Evolutionary conservation across 64 coral and sea anemone species (phyloP).

Genomic region (Montipora efflorescens): DNA sequence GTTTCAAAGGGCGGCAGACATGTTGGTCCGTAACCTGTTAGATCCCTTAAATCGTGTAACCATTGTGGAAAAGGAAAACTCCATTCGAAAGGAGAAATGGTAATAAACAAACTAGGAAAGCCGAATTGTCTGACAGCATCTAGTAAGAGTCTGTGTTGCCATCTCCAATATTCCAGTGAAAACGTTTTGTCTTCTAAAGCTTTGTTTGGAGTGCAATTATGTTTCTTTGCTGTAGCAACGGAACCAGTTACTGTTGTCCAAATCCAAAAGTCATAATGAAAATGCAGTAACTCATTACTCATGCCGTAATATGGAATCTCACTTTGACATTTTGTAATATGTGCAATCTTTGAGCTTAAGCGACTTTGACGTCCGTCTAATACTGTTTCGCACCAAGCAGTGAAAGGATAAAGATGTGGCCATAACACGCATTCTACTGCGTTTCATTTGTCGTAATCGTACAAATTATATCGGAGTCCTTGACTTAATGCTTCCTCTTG

Average conservation of each 20-base stretch:
- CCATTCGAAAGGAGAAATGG: too few relatives aligned
- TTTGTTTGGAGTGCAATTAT: too few relatives aligned
- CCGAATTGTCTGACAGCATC: too few relatives aligned
- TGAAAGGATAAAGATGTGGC: constrained; percentile 36
- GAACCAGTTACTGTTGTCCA: constrained; percentile 50
- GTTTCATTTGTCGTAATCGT: not conserved
- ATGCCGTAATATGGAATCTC: not conserved
- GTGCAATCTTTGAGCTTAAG: not conserved
- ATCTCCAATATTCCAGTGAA: too few relatives aligned
- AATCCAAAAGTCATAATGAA: constrained; percentile 65
- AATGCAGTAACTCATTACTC: constrained; percentile 15
- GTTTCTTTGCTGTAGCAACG: not conserved
- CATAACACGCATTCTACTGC: constrained; percentile 55
- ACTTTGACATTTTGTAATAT: too few relatives aligned
- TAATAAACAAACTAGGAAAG: too few relatives aligned
- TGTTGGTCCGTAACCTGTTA: too few relatives aligned
- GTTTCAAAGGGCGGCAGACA: too few relatives aligned
- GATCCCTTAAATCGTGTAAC: too few relatives aligned
- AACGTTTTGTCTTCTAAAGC: too few relatives aligned
- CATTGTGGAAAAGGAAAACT: too few relatives aligned
- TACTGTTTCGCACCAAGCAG: not conserved
- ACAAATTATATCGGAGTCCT: not conserved
- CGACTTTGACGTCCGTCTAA: not conserved
- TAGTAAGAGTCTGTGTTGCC: too few relatives aligned
- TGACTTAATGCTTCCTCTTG: not conserved